Base-by-base conservation (phyloP, 1,140 invertebrate genomes). In the Listronotus bonariensis region DNA sequence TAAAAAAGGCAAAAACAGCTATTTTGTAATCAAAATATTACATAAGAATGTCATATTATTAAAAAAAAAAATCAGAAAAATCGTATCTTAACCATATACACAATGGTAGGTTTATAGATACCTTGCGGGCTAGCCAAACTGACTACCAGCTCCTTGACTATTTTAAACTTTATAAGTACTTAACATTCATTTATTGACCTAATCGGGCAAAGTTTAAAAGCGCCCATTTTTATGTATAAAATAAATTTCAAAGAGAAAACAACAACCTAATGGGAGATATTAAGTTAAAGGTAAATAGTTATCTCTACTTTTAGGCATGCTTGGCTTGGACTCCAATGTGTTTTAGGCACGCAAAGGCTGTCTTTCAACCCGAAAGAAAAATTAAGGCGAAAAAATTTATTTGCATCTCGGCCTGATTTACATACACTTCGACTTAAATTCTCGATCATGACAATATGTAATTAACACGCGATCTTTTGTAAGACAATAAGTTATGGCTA, bases 371-470 rank as follows among this genome's bases (percentile, higher is more conserved):
- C 15, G 48, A 49, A 40, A 52, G 36, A 60, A 60, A 60, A 41
- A 49, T 51, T 49, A 36, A 42, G 40, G 38, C 31, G 17, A 60
- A 60, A 60, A 60, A 60, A 60, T 60, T 60, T 60, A 60, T 60
- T 60, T 60, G 57, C 57, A 49, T 60, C 57, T 42, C 18, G 17
- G 57, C 15, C 46, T 51, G 46, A 60, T 60, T 60, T 60, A 60
- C 57, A 60, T 60, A 60, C 32, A 46, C 40, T 34, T 32, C 57
- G 57, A 60, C 57, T 60, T 60, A 60, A 60, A 60, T 51, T 52
- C 48, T 51, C 57, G 45, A 60, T 60, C 57, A 60, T 60, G 57
- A 51, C 57, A 60, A 60, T 51, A 42, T 60, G 57, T 60, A 60
- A 60, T 60, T 60, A 60, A 60, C 57, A 60, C 57, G 57, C 57